Percentiles rank a stretch among this genome's conserved stretches.
These are phyloP conservation scores for Falcunculus frontatus DNA, from an alignment of 2,113 vertebrate species.

Conservation along the genomic window DNA sequence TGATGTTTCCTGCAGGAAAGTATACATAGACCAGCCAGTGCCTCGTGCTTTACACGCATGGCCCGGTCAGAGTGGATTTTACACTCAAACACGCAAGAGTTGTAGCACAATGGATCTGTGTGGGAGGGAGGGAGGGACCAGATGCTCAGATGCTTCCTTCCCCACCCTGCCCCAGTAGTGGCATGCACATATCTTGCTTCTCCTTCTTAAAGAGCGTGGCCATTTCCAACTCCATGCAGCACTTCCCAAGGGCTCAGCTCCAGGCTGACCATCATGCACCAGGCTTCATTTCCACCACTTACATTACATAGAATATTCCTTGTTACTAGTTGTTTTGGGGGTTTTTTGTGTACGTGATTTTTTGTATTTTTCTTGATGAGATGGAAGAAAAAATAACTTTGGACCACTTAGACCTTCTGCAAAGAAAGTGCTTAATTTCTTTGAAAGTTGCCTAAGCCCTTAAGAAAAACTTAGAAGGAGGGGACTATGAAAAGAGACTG, in stretches of 20 bases:
- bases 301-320: not conserved
- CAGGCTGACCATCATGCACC: not conserved
- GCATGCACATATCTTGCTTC: not conserved
- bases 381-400: not conserved
- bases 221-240: not conserved
- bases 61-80: not conserved
- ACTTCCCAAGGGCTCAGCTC: not conserved
- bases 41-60: fast-evolving
- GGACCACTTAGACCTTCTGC: not conserved
- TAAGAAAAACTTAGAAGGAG: not conserved
- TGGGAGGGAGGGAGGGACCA: not conserved
- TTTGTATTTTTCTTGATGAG: not conserved
- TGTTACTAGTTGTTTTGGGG: not conserved
- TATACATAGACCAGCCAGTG: not conserved
- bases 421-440: not conserved
- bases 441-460: not conserved
- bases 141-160: not conserved
- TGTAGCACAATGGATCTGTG: not conserved
- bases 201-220: not conserved
- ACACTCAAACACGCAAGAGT: not conserved
- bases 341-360: not conserved
- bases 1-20: not conserved
- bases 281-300: not conserved
- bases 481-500: not conserved
- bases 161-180: not conserved